These are phyloP conservation scores for Ptychochromis oligacanthus DNA, from an alignment of 2,113 vertebrate species.

Conservation along the genomic window DNA sequence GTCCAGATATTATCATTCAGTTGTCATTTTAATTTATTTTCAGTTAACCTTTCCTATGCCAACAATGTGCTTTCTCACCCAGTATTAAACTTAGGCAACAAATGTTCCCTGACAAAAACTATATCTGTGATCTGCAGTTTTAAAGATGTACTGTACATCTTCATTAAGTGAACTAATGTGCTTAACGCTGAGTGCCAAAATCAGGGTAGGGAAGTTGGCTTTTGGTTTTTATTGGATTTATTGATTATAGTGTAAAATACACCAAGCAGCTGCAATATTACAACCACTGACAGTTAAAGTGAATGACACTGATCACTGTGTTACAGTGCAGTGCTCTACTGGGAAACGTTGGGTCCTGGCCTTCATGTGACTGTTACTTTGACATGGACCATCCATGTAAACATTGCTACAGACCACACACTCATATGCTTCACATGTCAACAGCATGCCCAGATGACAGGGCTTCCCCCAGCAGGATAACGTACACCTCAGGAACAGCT, in stretches of 20 bases:
- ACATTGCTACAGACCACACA: not conserved
- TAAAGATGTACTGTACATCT: not conserved
- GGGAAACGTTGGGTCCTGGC: not conserved
- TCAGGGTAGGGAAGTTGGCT: not conserved
- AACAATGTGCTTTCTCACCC: not conserved
- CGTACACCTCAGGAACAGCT: not conserved
- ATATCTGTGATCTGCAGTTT: not conserved
- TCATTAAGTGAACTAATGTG: not conserved
- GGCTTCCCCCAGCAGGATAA: not conserved
- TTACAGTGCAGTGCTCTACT: not conserved
- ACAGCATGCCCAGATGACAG: not conserved
- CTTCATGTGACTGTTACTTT: not conserved
- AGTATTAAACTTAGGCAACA: not conserved
- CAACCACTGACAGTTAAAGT: not conserved
- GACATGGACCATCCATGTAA: not conserved
- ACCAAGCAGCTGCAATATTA: not conserved
- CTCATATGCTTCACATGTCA: not conserved
- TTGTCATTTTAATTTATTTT: not conserved
- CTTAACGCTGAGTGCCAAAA: not conserved
- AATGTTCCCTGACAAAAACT: not conserved
- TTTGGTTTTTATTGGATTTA: conserved; percentile 14
- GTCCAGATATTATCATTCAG: not conserved
- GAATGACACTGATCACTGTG: not conserved
- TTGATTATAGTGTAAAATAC: conserved; percentile 5
- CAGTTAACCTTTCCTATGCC: not conserved